Base-by-base conservation (phyloP, 2,888 invertebrate genomes). In the Hyposoter didymator region DNA sequence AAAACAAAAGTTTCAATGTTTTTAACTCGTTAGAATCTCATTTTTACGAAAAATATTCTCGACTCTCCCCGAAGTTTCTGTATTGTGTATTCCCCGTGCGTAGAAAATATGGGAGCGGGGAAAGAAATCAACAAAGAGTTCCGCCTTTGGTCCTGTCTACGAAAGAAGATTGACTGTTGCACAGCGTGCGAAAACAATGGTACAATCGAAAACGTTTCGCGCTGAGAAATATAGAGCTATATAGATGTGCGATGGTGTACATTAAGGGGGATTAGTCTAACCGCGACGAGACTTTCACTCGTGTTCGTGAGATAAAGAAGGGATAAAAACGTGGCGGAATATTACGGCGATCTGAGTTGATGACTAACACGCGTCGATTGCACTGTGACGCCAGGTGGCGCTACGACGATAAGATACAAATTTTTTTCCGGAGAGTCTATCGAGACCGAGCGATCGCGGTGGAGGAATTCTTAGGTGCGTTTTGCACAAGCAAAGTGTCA, bases 191-290 rank as follows among this genome's bases (percentile, higher is more conserved):
- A 80, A 82, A 76, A 87, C 87, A 87, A 87, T 87, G 84, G 87
- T 62, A 87, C 87, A 87, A 87, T 87, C 87, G 84, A 82, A 82
- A 82, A 84, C 82, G 75, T 85, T 78, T 86, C 82, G 69, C 87
- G 84, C 82, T 67, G 32, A 78, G 70, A 45, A n/a, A 62, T 59
- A 45, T 35, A 75, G 47, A 35, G 47, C 39, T 49, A 28, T 19
- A 19, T 12, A 67, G 43, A 19, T n/a, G n/a, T 22, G 32, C 52
- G 47, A 6, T 49, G 22, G 43, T 45, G 43, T 59, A 49, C 81
- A 55, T 47, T 49, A 64, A 67, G 79, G 39, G 69, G 55, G 22
- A 78, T 67, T 62, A 78, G 74, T 72, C 35, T 8, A 62, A 64
- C 47, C 78, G 14, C 78, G 14, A 75, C 28, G 28, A 59, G 28